phyloP scores from a whole-genome alignment of 2,797 vertebrate species.

The Amblyopsis hoosieri region DNA sequence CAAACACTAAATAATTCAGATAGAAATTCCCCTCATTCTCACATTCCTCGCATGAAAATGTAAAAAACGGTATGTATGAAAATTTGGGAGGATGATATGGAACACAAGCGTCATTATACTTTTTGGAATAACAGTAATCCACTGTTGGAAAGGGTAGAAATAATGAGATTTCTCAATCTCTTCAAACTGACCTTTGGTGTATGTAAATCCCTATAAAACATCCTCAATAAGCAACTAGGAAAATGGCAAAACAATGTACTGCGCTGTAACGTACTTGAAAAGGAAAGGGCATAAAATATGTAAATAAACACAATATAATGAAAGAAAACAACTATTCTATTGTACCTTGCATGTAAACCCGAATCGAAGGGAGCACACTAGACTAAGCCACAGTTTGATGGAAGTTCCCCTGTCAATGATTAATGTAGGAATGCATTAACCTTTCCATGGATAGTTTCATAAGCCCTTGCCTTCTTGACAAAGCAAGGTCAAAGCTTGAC shows the following conservation, averaged over 20 bases:
- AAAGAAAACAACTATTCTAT: constrained; percentile 1
- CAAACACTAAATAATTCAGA: constrained; percentile 80
- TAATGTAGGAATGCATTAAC: constrained; percentile 67
- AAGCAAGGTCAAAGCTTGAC: constrained; percentile 56
- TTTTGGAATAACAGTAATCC: neutral
- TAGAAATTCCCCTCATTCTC: constrained; percentile 26
- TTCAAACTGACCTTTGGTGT: constrained; percentile 12
- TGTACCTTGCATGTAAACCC: constrained; percentile 11
- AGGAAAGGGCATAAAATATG: neutral
- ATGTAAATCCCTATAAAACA: constrained; percentile 4
- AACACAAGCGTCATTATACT: neutral
- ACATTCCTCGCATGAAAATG: constrained; percentile 58
- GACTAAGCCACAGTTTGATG: constrained; percentile 20
- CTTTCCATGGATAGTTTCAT: constrained; percentile 58
- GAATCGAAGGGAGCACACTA: constrained; percentile 4
- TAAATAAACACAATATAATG: constrained; percentile 6
- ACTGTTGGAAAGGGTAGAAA: constrained; percentile 1
- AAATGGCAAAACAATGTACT: neutral
- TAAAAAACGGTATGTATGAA: constrained; percentile 24
- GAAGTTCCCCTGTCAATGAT: constrained; percentile 37
- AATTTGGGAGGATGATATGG: constrained; percentile 21
- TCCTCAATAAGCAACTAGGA: neutral
- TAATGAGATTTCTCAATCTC: neutral
- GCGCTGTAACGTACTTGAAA: neutral
- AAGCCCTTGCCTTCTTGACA: constrained; percentile 45